phyloP scores from a whole-genome alignment of 2,797 vertebrate genomes.

The Spatula clypeata region DNA sequence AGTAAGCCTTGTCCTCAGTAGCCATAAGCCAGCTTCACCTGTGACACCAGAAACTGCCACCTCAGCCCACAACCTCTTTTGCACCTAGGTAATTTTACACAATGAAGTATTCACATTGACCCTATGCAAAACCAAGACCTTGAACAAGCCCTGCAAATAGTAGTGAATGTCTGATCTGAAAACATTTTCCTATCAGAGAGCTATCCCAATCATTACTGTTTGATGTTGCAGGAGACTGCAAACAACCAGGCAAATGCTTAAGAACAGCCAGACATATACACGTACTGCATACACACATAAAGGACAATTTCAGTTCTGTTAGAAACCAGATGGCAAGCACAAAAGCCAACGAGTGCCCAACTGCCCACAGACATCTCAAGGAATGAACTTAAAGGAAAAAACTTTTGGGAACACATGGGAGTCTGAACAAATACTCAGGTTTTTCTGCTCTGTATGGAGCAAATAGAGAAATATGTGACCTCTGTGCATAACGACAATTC shows the following conservation, averaged over 20 bases:
- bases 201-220: neutral
- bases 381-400: neutral
- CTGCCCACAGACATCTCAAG: neutral
- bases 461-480: constrained; percentile 35
- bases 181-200: neutral
- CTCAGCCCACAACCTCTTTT: neutral
- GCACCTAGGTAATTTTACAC: neutral
- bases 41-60: neutral
- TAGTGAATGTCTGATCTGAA: neutral
- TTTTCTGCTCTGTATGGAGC: neutral
- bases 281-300: neutral
- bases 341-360: neutral
- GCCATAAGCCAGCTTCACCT: constrained; percentile 18
- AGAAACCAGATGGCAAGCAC: neutral
- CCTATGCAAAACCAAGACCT: neutral
- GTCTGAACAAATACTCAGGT: neutral
- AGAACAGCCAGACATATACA: neutral
- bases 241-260: neutral
- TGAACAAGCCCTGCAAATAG: neutral
- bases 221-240: neutral
- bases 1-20: neutral
- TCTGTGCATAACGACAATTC: constrained; percentile 47
- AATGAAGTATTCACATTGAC: neutral
- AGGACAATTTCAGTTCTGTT: neutral
- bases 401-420: neutral